These are phyloP conservation scores for Colinus virginianus DNA, from an alignment of 2,113 vertebrate genomes.

Conservation along the genomic window DNA sequence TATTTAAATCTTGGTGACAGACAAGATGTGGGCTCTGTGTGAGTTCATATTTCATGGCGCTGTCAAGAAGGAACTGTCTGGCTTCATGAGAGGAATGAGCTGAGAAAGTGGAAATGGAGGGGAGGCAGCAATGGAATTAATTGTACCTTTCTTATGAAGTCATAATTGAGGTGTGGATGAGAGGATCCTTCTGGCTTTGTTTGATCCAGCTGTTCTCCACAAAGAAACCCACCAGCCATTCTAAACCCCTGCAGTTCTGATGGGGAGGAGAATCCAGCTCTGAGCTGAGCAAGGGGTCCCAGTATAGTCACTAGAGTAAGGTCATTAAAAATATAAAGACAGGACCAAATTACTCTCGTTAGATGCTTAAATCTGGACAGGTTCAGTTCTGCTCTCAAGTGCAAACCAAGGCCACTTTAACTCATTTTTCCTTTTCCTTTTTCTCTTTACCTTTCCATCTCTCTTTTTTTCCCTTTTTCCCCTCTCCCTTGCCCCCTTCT, in stretches of 20 bases:
- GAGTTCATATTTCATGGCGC: slow-evolving; percentile 16
- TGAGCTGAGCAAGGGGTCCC: neutral
- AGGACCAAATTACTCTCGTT: neutral
- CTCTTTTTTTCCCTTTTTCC: neutral
- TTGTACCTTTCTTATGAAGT: neutral
- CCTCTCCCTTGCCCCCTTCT: neutral
- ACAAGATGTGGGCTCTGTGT: slow-evolving; percentile 16
- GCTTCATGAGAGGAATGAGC: neutral
- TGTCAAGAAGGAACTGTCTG: neutral
- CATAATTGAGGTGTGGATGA: neutral
- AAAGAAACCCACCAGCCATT: neutral
- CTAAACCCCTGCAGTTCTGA: neutral
- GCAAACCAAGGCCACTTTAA: rapidly evolving
- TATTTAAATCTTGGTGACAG: slow-evolving; percentile 48
- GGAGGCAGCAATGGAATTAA: neutral
- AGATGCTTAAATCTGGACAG: neutral
- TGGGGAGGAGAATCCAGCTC: neutral
- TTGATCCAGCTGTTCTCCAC: neutral
- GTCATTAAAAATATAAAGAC: neutral
- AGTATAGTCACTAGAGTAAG: rapidly evolving
- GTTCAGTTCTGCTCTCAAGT: neutral
- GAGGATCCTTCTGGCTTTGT: neutral
- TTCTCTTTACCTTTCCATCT: neutral
- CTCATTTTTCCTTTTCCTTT: neutral
- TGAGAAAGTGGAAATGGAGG: neutral